Conservation (phyloP, 2,113 vertebrate species). For the Xiphophorus couchianus region DNA sequence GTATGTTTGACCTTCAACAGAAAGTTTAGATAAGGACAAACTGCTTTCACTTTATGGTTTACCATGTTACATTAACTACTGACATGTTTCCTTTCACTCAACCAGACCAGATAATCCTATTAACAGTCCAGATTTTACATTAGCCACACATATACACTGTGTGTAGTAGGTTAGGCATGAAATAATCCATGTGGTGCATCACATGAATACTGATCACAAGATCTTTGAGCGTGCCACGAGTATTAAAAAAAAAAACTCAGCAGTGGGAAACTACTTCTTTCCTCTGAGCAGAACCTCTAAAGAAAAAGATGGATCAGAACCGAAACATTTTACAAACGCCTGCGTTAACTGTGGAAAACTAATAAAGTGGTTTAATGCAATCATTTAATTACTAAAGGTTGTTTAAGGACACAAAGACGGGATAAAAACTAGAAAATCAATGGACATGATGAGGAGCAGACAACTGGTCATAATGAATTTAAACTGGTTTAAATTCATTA, state of each 20-base stretch:
- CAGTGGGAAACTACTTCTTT: background rate
- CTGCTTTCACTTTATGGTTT: background rate
- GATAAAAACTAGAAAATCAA: background rate
- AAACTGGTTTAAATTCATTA: no score
- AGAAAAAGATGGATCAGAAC: constrained; percentile 1
- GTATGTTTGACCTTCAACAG: background rate
- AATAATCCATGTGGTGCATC: constrained; percentile 9
- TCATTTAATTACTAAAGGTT: no score
- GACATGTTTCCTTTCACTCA: constrained; percentile 8
- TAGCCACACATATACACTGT: background rate
- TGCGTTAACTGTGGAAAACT: background rate
- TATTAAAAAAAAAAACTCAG: background rate
- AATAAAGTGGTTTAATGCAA: background rate
- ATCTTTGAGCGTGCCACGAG: background rate
- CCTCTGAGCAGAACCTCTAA: constrained; percentile 6
- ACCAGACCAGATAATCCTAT: constrained; percentile 48
- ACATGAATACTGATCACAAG: constrained; percentile 46
- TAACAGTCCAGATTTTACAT: constrained; percentile 18
- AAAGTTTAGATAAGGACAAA: constrained; percentile 8
- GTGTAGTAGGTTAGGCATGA: constrained; percentile 8
- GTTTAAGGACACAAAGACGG: background rate
- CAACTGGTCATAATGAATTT: background rate
- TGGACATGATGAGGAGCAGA: background rate
- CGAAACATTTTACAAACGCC: background rate
- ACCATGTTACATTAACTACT: background rate